Percentiles rank a stretch among this genome's conserved stretches.
These are phyloP conservation scores for Trematomus loennbergii DNA, from an alignment of 2,113 vertebrate species.

Conservation along the genomic window DNA sequence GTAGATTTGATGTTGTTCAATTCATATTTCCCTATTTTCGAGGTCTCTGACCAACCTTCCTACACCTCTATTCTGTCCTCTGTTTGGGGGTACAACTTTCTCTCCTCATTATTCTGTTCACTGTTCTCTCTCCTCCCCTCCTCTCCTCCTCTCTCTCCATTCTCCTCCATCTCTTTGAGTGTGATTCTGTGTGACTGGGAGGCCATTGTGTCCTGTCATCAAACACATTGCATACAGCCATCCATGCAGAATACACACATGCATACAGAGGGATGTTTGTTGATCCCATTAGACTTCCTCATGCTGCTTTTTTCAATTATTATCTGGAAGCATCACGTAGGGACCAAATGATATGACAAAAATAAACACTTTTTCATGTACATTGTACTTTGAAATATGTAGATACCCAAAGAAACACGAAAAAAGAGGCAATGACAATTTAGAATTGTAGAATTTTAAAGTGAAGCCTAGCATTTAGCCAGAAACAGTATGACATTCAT, in stretches of 20 bases:
- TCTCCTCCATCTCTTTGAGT: slow-evolving; percentile 68
- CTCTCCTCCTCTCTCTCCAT: slow-evolving; percentile 39
- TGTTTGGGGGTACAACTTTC: slow-evolving; percentile 12
- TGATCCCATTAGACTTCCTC: slow-evolving; percentile 21
- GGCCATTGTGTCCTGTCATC: slow-evolving; percentile 65
- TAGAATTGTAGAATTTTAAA: no score
- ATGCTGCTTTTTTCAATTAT: background rate
- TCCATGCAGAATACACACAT: slow-evolving; percentile 75
- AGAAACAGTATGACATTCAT: no score
- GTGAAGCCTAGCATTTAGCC: no score
- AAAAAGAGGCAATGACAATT: no score
- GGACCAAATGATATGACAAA: background rate
- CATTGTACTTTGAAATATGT: background rate
- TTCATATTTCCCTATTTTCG: background rate
- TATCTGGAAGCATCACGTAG: background rate
- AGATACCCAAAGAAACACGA: background rate
- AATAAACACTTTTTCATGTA: background rate
- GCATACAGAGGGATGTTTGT: slow-evolving; percentile 55
- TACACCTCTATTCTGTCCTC: background rate
- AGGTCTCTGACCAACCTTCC: no score
- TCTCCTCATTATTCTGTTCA: slow-evolving; percentile 45
- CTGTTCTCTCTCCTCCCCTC: slow-evolving; percentile 7
- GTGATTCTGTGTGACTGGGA: slow-evolving; percentile 67
- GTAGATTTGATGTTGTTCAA: background rate
- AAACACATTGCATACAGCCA: slow-evolving; percentile 71